phyloP scores from a whole-genome alignment of 2,797 vertebrate genomes.

The Mus minutoides region DNA sequence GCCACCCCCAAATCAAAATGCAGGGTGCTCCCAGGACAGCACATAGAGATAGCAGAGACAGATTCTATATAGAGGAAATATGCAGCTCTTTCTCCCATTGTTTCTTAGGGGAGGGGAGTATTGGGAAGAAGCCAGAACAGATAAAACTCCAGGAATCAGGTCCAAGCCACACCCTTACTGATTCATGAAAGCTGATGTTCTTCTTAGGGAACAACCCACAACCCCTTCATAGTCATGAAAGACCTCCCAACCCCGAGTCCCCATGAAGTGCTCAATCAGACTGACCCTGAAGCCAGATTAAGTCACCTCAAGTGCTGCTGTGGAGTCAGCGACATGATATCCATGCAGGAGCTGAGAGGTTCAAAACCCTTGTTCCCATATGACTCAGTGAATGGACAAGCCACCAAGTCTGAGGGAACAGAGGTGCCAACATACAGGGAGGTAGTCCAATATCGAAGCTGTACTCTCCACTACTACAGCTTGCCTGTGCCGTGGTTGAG shows the following conservation, averaged over 20 bases:
- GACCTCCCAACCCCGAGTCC: accelerated
- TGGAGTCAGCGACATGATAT: not conserved
- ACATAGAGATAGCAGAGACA: constrained; percentile 83
- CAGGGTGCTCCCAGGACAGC: constrained; percentile 87
- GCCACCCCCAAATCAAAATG: constrained; percentile 89
- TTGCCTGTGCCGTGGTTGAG: not conserved
- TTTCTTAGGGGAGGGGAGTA: not conserved
- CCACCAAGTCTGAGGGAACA: not conserved
- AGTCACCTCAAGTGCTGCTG: not conserved
- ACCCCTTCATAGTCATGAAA: not conserved
- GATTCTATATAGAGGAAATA: not conserved
- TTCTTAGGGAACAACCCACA: not conserved
- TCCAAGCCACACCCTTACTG: not conserved
- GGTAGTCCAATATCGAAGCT: not conserved
- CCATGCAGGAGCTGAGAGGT: not conserved
- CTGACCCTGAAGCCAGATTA: not conserved
- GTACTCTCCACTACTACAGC: no score
- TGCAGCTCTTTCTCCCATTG: not conserved
- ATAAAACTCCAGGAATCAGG: not conserved
- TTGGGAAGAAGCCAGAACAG: not conserved
- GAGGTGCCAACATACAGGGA: no score
- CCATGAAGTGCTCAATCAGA: not conserved
- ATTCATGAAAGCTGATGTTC: not conserved
- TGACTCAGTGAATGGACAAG: not conserved
- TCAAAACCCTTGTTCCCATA: not conserved